Evolutionary conservation across 2,888 invertebrate genomes (phyloP).

Genomic region (Mimachlamys varia): DNA sequence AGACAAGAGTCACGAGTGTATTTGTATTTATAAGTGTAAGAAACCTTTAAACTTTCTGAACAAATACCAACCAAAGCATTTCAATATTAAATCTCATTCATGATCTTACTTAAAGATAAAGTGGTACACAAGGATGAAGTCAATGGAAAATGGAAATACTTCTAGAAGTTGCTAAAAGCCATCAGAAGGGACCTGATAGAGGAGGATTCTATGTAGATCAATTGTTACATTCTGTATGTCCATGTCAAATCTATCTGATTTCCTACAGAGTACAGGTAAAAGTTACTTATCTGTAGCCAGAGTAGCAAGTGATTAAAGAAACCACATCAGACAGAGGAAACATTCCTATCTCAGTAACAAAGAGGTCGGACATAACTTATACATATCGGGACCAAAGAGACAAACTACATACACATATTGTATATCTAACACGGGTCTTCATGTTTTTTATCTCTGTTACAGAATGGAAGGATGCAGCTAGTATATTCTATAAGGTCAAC

Average conservation of each 20-base stretch:
- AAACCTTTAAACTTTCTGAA: background rate
- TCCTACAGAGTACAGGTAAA: background rate
- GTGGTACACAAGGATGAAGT: background rate
- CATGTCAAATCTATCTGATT: background rate
- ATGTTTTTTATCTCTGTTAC: too few relatives aligned
- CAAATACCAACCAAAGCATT: background rate
- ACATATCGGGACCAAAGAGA: too few relatives aligned
- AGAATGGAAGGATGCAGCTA: too few relatives aligned
- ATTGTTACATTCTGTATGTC: background rate
- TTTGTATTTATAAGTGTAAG: too few relatives aligned
- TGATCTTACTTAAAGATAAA: background rate
- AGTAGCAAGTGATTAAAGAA: background rate
- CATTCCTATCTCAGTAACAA: background rate
- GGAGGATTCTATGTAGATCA: background rate
- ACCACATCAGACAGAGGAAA: background rate
- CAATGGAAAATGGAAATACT: background rate
- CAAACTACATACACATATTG: too few relatives aligned
- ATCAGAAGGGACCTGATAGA: background rate
- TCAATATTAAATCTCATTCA: background rate
- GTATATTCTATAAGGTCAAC: too few relatives aligned
- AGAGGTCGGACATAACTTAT: background rate
- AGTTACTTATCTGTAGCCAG: background rate
- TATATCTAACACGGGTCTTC: too few relatives aligned
- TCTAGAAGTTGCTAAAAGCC: background rate
- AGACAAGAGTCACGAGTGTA: too few relatives aligned